Evolutionary conservation across 2,113 vertebrate genomes (phyloP).

Genomic region (Toxotes chatareus): DNA sequence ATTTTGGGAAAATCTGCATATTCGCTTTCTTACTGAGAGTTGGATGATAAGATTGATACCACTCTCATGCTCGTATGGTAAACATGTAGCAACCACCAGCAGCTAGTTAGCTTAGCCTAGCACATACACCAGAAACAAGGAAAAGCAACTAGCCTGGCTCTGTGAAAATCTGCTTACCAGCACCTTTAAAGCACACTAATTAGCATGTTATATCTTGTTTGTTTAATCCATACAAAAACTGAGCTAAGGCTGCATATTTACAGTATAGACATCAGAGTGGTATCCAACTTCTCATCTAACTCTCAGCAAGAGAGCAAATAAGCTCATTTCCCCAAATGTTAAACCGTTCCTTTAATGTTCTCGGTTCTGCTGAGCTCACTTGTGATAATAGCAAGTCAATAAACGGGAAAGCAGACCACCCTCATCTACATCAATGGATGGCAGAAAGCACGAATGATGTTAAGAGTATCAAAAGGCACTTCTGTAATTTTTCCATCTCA

Average conservation of each 20-base stretch:
- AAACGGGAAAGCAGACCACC: not conserved
- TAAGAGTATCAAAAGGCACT: not conserved
- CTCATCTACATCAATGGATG: not conserved
- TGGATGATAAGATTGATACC: not conserved
- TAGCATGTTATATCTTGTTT: not conserved
- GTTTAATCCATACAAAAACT: not conserved
- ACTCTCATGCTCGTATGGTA: not conserved
- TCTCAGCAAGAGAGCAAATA: not conserved
- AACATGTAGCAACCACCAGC: not conserved
- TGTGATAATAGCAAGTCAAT: not conserved
- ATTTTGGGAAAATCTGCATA: not conserved
- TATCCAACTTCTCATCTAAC: not conserved
- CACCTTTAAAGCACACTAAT: not conserved
- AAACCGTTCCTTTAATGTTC: not conserved
- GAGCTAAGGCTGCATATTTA: not conserved
- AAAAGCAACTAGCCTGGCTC: not conserved
- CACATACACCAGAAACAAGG: not conserved
- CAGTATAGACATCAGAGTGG: not conserved
- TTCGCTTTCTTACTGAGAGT: not conserved
- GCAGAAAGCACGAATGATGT: not conserved
- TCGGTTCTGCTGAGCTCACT: not conserved
- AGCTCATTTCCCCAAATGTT: not conserved
- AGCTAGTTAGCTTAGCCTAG: not conserved
- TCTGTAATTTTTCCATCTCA: conserved; percentile 3
- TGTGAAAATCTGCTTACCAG: not conserved